phyloP scores from a whole-genome alignment of 1,140 invertebrate species.

The Leptopilina clavipes region DNA sequence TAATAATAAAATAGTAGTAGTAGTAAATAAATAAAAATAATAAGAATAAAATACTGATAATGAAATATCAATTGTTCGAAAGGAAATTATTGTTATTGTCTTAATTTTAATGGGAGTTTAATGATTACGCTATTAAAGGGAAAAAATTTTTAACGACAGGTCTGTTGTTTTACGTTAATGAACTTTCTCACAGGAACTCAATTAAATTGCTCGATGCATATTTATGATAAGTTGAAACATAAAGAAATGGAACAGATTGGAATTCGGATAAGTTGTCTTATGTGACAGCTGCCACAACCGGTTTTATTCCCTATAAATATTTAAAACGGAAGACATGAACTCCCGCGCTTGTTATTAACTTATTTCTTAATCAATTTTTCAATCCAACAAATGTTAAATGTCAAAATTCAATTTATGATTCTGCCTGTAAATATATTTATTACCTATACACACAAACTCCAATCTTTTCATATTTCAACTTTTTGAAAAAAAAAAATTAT shows the following conservation, averaged over 20 bases:
- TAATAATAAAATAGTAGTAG: too few relatives aligned
- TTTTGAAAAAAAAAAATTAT: too few relatives aligned
- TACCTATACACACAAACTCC: too few relatives aligned
- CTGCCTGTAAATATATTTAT: not conserved
- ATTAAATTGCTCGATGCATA: conserved; percentile 58
- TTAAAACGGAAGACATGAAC: conserved; percentile 38
- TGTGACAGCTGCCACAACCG: conserved; percentile 42
- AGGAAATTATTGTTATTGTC: not conserved
- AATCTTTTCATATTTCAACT: too few relatives aligned
- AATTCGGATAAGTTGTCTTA: conserved; percentile 57
- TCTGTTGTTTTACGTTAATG: conserved; percentile 38
- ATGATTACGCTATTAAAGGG: not conserved
- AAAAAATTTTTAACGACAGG: not conserved
- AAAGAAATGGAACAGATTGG: conserved; percentile 68
- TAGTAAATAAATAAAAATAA: too few relatives aligned
- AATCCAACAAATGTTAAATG: conserved; percentile 1
- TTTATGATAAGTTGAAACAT: conserved; percentile 51
- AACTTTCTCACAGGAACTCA: conserved; percentile 37
- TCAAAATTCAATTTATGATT: not conserved
- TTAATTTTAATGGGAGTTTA: not conserved
- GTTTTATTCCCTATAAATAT: conserved; percentile 19
- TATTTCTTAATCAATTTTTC: conserved; percentile 15
- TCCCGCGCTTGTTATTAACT: conserved; percentile 20
- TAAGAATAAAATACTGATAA: not conserved
- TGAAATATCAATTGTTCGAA: too few relatives aligned